Evolutionary conservation across 2,797 vertebrate species (phyloP).

Genomic region (Heliangelus exortis): DNA sequence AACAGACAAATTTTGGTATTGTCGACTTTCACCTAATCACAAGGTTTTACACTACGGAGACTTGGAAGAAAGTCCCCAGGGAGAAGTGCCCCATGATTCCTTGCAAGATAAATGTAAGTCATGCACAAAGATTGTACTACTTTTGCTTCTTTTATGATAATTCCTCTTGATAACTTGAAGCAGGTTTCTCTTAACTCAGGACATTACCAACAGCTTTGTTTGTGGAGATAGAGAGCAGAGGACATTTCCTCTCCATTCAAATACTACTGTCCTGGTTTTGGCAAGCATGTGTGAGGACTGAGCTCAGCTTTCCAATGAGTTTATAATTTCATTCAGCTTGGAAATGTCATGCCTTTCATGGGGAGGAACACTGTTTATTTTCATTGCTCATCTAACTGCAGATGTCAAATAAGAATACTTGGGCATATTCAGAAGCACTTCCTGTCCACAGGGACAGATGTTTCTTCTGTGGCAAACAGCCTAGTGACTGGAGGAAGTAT

Average conservation of each 20-base stretch:
- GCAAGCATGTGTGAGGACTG: not conserved
- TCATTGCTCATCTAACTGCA: not conserved
- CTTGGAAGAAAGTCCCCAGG: conserved; percentile 96
- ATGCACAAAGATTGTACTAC: not conserved
- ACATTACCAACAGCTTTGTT: not conserved
- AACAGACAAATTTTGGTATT: conserved; percentile 99
- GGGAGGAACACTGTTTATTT: not conserved
- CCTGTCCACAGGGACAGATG: not conserved
- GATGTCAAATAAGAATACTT: conserved; percentile 10
- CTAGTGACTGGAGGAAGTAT: not conserved
- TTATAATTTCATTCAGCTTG: not conserved
- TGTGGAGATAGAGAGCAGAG: not conserved
- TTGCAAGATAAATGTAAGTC: conserved; percentile 97
- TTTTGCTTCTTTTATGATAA: not conserved
- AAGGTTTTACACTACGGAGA: conserved; percentile 99
- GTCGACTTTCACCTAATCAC: conserved; percentile 97
- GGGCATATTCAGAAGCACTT: not conserved
- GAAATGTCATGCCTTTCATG: not conserved
- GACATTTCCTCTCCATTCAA: not conserved
- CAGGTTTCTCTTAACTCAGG: not conserved
- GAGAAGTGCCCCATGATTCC: conserved; percentile 95
- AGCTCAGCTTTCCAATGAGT: not conserved
- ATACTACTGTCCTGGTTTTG: not conserved
- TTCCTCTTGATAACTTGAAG: not conserved
- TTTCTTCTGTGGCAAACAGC: not conserved